phyloP scores from a whole-genome alignment of 2,888 invertebrate species.

The Dorcus parallelipipedus region DNA sequence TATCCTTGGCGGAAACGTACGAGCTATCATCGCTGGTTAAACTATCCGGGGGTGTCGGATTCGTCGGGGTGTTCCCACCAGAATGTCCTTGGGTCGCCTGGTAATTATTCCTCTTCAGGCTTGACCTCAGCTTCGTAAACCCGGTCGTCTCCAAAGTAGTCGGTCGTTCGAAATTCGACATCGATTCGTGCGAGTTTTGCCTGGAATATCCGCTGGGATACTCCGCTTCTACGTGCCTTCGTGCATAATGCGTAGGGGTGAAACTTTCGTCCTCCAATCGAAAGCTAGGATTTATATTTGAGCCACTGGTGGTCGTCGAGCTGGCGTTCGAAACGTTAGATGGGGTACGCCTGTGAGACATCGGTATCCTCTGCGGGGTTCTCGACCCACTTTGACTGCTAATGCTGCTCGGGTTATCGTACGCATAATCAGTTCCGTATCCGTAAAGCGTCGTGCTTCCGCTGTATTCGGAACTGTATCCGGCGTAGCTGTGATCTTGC shows the following conservation, averaged over 20 bases:
- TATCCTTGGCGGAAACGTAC: conserved; percentile 82
- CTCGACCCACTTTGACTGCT: conserved; percentile 48
- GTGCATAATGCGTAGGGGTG: conserved; percentile 51
- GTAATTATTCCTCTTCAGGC: conserved; percentile 70
- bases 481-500: conserved; percentile 37
- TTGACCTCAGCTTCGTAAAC: conserved; percentile 70
- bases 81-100: conserved; percentile 24
- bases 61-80: conserved; percentile 64
- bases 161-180: conserved; percentile 54
- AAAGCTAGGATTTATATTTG: conserved; percentile 62
- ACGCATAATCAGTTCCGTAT: conserved; percentile 52
- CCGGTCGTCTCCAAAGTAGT: conserved; percentile 62
- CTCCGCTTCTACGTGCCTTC: conserved; percentile 29
- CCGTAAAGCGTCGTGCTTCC: conserved; percentile 45
- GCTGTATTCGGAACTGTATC: conserved; percentile 46
- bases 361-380: conserved; percentile 48
- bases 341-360: conserved; percentile 70
- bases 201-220: conserved; percentile 35
- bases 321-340: conserved; percentile 70
- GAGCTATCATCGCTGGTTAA: conserved; percentile 84
- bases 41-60: conserved; percentile 83
- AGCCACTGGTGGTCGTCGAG: conserved; percentile 54
- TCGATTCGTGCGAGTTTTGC: conserved; percentile 53
- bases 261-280: conserved; percentile 58
- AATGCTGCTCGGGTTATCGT: conserved; percentile 57